These are phyloP conservation scores for Porites australiensis DNA, from an alignment of 64 coral and sea anemone species.

Conservation along the genomic window DNA sequence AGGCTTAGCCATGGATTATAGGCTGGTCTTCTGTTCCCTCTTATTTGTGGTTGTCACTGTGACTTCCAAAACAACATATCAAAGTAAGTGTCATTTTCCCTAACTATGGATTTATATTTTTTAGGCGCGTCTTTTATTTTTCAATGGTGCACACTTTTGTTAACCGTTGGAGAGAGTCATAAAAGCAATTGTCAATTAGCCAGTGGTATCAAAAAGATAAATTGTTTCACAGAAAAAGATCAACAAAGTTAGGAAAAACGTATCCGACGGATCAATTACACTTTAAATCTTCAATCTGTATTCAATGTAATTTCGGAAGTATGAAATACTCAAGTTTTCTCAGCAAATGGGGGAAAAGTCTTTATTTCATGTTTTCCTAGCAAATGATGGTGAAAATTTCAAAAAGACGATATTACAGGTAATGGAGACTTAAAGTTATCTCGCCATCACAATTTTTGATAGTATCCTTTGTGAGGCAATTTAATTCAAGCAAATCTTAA, in stretches of 20 bases:
- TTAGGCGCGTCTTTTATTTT: not conserved
- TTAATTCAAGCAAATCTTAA: not conserved
- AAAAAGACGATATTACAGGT: too few species aligned
- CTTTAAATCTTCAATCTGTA: too few species aligned
- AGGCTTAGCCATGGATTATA: slow-evolving; percentile 92
- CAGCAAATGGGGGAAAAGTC: too few species aligned
- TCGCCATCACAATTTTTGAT: too few species aligned
- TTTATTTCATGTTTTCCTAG: too few species aligned
- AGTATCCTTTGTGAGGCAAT: too few species aligned
- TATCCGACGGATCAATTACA: too few species aligned
- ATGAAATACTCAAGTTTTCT: too few species aligned
- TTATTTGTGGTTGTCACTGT: slow-evolving; percentile 79
- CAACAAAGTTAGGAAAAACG: too few species aligned
- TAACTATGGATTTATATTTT: not conserved
- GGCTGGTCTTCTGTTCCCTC: slow-evolving; percentile 85
- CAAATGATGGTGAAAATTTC: too few species aligned
- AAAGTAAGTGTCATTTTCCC: slow-evolving; percentile 65
- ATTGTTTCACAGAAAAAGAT: not conserved
- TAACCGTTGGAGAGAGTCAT: not conserved
- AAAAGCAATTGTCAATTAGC: not conserved
- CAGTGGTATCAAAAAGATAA: not conserved
- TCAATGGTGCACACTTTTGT: not conserved
- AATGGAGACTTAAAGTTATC: too few species aligned
- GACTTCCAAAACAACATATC: slow-evolving; percentile 76
- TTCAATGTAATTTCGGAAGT: too few species aligned